Evolutionary conservation across 2,113 vertebrate genomes (phyloP), one percentile per base, ranked within the genome.

Genomic region (Polypterus bichir): DNA sequence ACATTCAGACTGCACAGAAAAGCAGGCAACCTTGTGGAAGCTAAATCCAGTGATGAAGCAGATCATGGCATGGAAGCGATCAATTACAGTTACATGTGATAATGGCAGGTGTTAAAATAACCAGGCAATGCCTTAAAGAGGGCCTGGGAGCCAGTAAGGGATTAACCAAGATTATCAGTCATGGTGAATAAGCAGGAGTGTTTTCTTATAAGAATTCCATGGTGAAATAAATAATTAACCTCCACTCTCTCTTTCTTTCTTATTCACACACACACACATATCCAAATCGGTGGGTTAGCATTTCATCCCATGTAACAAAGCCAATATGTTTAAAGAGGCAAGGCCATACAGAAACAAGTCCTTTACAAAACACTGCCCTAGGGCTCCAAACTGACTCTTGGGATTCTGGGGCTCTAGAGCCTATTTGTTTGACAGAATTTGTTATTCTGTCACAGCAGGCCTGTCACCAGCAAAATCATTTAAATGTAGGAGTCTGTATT

Each of bases 241-340:
- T 65, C 52, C 59, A 49, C 55, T 55, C 56, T 59, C 58, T 59
- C 44, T 45, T 44, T 44, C 65, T 62, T 66, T 70, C 47, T 69
- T 49, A 48, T 45, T 54, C 63, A 66, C 63, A 60, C 67, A 72
- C 67, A 51, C 51, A 52, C 51, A 52, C 51, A 52, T 10, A 52
- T 10, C 7, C 51, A 3, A 10, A 52, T 52, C 47, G 49, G 61
- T 46, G 61, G 49, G 85, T 86, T 88, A 83, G 78, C 84, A 83
- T 88, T 82, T 80, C 73, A 78, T 78, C 78, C 77, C 70, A 65
- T 80, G 76, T 80, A 79, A 84, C 82, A 83, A 78, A 76, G 74
- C 70, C 77, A 87, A 86, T 86, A 85, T 87, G 83, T 81, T 82
- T 74, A 77, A 77, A 79, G 78, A 80, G 78, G 74, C 75, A 76